Percentiles rank a stretch among this genome's conserved stretches.
Evolutionary conservation across 1,140 invertebrate species (phyloP).

Genomic region (Sesamia nonagrioides): DNA sequence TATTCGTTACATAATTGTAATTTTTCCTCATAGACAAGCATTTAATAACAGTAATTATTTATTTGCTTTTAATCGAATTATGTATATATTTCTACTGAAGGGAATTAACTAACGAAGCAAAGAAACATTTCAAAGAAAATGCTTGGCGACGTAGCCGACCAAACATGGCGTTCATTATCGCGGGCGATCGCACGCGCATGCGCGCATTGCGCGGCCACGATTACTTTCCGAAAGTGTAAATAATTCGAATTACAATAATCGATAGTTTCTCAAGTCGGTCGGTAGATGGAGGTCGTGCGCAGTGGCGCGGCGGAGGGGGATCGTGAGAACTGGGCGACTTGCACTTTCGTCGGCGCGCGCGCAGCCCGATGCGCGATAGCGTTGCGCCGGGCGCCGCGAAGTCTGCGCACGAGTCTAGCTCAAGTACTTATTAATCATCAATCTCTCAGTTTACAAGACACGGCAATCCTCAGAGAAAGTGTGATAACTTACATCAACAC

Average conservation of each 20-base stretch:
- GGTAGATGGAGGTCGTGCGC: conserved; percentile 48
- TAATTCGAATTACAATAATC: conserved; percentile 71
- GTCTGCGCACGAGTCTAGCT: conserved; percentile 75
- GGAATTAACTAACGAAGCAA: conserved; percentile 20
- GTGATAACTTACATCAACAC: conserved; percentile 52
- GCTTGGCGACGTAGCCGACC: conserved; percentile 38
- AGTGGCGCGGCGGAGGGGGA: conserved; percentile 54
- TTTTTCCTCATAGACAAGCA: neutral
- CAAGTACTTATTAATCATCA: conserved; percentile 53
- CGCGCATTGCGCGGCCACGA: conserved; percentile 47
- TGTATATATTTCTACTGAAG: neutral
- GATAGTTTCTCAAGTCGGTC: conserved; percentile 62
- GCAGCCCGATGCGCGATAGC: conserved; percentile 64
- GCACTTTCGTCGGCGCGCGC: conserved; percentile 79
- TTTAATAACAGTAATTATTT: neutral
- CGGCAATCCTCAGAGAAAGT: conserved; percentile 62
- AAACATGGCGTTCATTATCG: conserved; percentile 61
- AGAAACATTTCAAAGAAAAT: conserved; percentile 43
- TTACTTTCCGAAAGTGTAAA: conserved; percentile 72
- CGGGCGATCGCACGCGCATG: conserved; percentile 50
- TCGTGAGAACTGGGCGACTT: conserved; percentile 83
- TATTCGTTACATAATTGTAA: neutral
- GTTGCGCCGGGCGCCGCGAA: conserved; percentile 64
- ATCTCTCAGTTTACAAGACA: conserved; percentile 44
- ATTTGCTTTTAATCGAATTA: neutral